Conservation (phyloP, 2,113 vertebrate species). For the Oceanodroma tethys region DNA sequence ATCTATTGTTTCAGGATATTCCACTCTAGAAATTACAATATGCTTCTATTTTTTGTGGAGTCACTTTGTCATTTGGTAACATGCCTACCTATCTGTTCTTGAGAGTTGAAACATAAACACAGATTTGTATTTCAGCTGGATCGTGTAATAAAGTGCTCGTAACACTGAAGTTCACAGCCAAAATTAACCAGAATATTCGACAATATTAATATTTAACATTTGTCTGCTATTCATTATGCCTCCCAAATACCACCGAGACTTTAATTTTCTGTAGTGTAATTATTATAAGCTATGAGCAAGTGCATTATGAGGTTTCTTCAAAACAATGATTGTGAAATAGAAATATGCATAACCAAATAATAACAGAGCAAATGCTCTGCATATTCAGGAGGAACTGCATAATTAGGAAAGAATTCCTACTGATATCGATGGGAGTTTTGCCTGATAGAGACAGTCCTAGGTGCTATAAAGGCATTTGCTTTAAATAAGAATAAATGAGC, state of each 20-base stretch:
- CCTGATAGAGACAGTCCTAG: neutral
- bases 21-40: neutral
- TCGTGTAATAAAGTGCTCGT: neutral
- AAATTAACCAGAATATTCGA: neutral
- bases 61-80: neutral
- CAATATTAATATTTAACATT: slow-evolving; percentile 23
- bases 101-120: neutral
- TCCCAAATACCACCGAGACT: neutral
- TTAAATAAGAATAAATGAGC: neutral
- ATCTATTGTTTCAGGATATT: neutral
- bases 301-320: neutral
- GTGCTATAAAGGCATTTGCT: neutral
- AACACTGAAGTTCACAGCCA: neutral
- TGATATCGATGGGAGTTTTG: neutral
- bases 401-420: neutral
- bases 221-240: neutral
- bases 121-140: neutral
- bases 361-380: neutral
- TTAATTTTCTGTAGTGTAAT: neutral
- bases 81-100: neutral
- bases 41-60: neutral
- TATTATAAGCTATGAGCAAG: neutral
- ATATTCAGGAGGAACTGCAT: neutral
- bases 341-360: slow-evolving; percentile 9
- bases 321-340: neutral